phyloP scores from a whole-genome alignment of 2,888 invertebrate genomes.

The Phalera bucephala region DNA sequence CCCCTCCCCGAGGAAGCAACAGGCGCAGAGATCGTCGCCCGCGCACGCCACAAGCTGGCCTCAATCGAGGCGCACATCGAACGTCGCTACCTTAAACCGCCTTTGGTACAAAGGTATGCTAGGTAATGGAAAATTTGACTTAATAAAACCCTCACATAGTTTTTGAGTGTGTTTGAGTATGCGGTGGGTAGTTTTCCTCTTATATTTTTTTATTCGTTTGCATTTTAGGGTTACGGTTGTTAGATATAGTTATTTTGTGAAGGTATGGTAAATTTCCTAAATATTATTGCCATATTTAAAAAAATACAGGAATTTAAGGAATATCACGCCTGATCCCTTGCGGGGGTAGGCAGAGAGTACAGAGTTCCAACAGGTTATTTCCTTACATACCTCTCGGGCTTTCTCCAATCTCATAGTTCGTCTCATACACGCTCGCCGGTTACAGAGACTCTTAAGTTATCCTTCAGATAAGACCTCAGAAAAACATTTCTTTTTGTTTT shows the following conservation, averaged over 20 bases:
- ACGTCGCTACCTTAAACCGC: conserved; percentile 95
- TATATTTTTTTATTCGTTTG: conserved; percentile 1
- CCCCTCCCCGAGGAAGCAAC: conserved; percentile 82
- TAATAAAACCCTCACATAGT: background rate
- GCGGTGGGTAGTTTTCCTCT: conserved; percentile 11
- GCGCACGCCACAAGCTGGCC: conserved; percentile 87
- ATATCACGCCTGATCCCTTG: too few species aligned
- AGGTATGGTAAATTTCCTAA: too few species aligned
- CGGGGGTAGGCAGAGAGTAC: too few species aligned
- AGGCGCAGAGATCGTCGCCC: conserved; percentile 82
- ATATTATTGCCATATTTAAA: too few species aligned
- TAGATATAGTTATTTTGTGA: background rate
- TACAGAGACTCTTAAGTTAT: too few species aligned
- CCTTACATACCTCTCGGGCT: too few species aligned
- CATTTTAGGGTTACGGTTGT: background rate
- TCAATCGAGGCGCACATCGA: conserved; percentile 95
- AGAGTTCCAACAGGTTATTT: too few species aligned
- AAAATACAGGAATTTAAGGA: too few species aligned
- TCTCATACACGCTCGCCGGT: too few species aligned
- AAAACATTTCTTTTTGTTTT: too few species aligned
- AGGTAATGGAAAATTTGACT: conserved; percentile 52
- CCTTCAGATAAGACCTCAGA: too few species aligned
- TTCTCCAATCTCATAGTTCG: too few species aligned
- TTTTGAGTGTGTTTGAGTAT: background rate
- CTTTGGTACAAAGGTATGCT: conserved; percentile 86